Conservation (phyloP, 2,888 invertebrate genomes). For the Choristoneura rosaceana region DNA sequence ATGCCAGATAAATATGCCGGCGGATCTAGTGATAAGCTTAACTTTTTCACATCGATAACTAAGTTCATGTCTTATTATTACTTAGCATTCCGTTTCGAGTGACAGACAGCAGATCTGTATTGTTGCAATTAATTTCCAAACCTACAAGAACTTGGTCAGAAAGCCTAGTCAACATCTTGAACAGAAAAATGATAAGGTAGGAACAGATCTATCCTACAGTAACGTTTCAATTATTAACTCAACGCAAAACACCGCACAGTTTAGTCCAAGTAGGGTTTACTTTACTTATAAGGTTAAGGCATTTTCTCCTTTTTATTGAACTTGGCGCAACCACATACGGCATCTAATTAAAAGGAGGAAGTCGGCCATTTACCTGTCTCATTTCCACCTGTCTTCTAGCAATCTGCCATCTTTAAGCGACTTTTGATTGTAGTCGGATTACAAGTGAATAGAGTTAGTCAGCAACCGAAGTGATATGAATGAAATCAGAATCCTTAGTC, state of each 20-base stretch:
- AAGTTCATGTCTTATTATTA: conserved; percentile 29
- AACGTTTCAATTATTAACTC: conserved; percentile 18
- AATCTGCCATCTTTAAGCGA: conserved; percentile 47
- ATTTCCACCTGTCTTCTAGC: conserved; percentile 66
- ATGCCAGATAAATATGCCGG: conserved; percentile 75
- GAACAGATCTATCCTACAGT: no score
- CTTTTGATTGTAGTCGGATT: conserved; percentile 69
- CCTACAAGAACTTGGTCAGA: not conserved
- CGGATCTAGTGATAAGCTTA: conserved; percentile 61
- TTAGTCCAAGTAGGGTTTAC: conserved; percentile 24
- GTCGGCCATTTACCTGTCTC: conserved; percentile 53
- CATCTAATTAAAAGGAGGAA: conserved; percentile 66
- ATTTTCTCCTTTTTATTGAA: conserved; percentile 31
- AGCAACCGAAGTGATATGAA: conserved; percentile 2
- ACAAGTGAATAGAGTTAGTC: conserved; percentile 51
- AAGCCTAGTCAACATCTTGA: not conserved
- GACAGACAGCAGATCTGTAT: not conserved
- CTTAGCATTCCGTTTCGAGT: not conserved
- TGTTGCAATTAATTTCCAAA: no score
- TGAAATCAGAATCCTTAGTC: no score
- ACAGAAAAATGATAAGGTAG: not conserved
- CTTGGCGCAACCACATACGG: conserved; percentile 43
- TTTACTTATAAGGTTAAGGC: conserved; percentile 24
- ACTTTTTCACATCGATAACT: conserved; percentile 58
- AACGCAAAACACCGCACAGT: conserved; percentile 6